phyloP scores from a whole-genome alignment of 2,888 invertebrate species.

The Parnassius apollo region DNA sequence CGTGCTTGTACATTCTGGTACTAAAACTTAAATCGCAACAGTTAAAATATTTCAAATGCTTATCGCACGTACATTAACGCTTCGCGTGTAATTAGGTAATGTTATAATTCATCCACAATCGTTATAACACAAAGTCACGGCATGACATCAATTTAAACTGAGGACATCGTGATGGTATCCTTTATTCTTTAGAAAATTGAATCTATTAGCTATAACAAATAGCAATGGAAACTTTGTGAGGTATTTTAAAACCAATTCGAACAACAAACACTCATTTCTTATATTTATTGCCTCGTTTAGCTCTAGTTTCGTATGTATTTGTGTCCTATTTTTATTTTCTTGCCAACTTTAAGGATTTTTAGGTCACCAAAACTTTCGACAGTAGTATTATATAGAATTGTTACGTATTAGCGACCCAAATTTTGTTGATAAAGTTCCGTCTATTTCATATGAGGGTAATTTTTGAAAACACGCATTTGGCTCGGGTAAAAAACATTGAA shows the following conservation, averaged over 20 bases:
- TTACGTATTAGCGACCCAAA: constrained; percentile 3
- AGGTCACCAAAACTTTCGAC: constrained; percentile 5
- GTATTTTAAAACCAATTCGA: background rate
- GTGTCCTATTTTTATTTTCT: constrained; percentile 15
- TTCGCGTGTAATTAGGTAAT: constrained; percentile 13
- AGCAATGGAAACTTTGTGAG: too few species aligned
- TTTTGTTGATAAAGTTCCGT: constrained; percentile 12
- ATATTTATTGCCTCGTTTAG: constrained; percentile 22
- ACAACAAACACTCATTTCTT: constrained; percentile 10
- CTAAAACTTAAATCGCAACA: background rate
- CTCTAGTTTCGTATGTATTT: background rate
- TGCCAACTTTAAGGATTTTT: constrained; percentile 16
- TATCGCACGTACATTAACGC: background rate
- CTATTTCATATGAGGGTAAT: constrained; percentile 12
- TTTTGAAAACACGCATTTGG: constrained; percentile 39
- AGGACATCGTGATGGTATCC: constrained; percentile 3
- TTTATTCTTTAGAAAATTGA: too few species aligned
- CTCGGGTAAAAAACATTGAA: constrained; percentile 39
- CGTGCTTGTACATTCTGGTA: background rate
- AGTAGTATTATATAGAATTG: background rate
- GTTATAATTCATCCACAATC: constrained; percentile 6
- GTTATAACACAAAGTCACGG: constrained; percentile 17
- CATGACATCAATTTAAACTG: constrained; percentile 25
- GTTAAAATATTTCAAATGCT: background rate
- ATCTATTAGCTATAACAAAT: too few species aligned